A percentile compares a stretch with the other conserved stretches of the same genome.
phyloP scores from a whole-genome alignment of 1,140 invertebrate species.

The Meloidogyne floridensis region DNA sequence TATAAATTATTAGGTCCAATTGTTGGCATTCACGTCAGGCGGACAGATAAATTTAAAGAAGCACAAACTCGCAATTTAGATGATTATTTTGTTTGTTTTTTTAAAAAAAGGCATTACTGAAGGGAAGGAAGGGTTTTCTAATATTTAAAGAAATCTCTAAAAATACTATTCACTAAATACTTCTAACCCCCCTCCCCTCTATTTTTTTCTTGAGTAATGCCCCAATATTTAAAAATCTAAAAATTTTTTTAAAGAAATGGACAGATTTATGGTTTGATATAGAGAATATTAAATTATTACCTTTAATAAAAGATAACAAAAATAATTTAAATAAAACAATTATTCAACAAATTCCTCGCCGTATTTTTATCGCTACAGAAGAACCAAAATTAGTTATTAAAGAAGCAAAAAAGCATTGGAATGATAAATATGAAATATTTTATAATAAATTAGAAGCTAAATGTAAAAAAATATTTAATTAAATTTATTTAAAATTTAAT shows the following conservation, averaged over 20 bases:
- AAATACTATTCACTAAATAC: no score
- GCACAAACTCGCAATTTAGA: neutral
- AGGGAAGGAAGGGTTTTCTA: no score
- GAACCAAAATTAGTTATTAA: neutral
- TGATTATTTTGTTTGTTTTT: neutral
- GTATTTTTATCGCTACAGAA: neutral
- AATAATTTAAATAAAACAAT: neutral
- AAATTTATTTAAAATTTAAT: constrained; percentile 8
- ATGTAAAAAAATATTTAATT: constrained; percentile 6
- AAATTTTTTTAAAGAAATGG: constrained; percentile 13
- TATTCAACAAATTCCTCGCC: neutral
- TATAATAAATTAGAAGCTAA: constrained; percentile 11
- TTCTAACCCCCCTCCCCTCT: no score
- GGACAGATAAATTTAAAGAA: constrained; percentile 11
- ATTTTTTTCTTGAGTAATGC: no score
- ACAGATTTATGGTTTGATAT: constrained; percentile 6
- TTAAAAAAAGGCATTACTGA: no score
- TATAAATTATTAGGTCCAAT: neutral
- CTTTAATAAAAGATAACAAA: neutral
- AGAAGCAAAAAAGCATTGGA: neutral
- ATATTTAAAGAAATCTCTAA: no score
- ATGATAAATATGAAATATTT: constrained; percentile 11
- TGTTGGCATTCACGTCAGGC: constrained; percentile 8
- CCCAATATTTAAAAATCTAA: no score
- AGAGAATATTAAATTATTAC: neutral